A percentile compares a stretch with the other conserved stretches of the same genome.
phyloP scores from a whole-genome alignment of 1,140 invertebrate genomes.

The Gryllus bimaculatus region DNA sequence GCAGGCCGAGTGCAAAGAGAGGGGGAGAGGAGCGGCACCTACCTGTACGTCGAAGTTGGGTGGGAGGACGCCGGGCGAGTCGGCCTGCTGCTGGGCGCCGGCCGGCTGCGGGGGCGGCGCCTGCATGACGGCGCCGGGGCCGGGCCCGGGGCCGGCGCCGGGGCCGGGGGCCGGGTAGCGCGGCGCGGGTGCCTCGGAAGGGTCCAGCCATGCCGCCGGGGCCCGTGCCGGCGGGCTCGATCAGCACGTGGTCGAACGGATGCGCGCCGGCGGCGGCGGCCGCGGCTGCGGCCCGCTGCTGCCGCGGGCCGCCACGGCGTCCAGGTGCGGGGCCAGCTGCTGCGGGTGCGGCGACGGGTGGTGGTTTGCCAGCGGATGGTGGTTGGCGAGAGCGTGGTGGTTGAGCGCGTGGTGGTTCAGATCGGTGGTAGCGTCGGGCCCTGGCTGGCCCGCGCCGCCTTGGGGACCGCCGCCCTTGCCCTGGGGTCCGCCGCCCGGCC shows the following conservation, averaged over 20 bases:
- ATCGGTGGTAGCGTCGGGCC: slow-evolving; percentile 38
- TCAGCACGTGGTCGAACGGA: slow-evolving; percentile 14
- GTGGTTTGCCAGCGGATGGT: slow-evolving; percentile 6
- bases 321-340: slow-evolving; percentile 14
- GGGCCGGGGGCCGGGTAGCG: slow-evolving; percentile 39
- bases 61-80: slow-evolving; percentile 33
- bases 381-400: slow-evolving; percentile 12
- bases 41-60: slow-evolving; percentile 46
- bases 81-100: slow-evolving; percentile 52
- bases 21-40: slow-evolving; percentile 21
- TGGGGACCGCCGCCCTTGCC: background rate
- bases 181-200: slow-evolving; percentile 47
- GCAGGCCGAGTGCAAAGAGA: too few relatives aligned
- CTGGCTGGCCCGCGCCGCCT: slow-evolving; percentile 39
- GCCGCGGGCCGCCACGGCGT: background rate
- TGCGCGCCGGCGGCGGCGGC: slow-evolving; percentile 11
- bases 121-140: slow-evolving; percentile 19
- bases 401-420: slow-evolving; percentile 34
- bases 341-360: slow-evolving; percentile 12
- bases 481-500: slow-evolving; percentile 20
- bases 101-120: slow-evolving; percentile 37
- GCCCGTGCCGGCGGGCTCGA: slow-evolving; percentile 29
- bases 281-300: slow-evolving; percentile 19
- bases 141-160: slow-evolving; percentile 22
- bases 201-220: slow-evolving; percentile 47